Evolutionary conservation across 2,113 vertebrate species (phyloP), one percentile per base, ranked within the genome.

Genomic region (Aphyosemion australe): DNA sequence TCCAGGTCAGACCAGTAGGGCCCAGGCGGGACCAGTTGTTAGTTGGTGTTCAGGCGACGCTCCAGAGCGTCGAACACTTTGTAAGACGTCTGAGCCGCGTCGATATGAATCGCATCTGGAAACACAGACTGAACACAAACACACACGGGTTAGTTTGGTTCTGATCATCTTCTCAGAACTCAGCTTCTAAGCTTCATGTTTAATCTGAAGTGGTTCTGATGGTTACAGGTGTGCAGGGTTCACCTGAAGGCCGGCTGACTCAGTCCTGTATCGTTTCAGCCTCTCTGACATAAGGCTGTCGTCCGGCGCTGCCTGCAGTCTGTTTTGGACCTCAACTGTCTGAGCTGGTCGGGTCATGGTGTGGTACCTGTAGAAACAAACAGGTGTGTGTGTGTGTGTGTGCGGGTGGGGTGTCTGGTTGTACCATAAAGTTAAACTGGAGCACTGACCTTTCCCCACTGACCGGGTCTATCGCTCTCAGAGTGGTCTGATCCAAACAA

Each of bases 81-180:
- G 41, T 92, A 84, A 0, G 95, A 94, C 67, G 96, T 95, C 89
- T 95, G 95, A 82, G 97, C 96, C 20, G 93, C 95, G 0, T 95
- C 94, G 68, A 98, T 8, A 0, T 82, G 67, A 73, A 93, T 72
- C 3, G 91, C 92, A 6, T 86, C 82, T 65, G 82, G 51, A 50
- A 93, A 99, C 34, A 94, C 87, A 10, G 71, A 72, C 86, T 95
- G 88, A 65, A 26, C 26, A 26, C 26, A 26, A 26, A 26, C 26
- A 26, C 26, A 26, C 65, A 65, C 20, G 16, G 12, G 26, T 42
- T 53, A 12, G 19, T 45, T 11, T 58, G 26, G 15, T 18, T 26
- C 48, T 19, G 39, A 10, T 41, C 39, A 8, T 41, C 2, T 2
- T 41, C 34, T 6, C 34, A 37, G 34, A 37, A 37, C 34, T 37